Evolutionary conservation across 2,888 invertebrate species (phyloP).

Genomic region (Tiphia femorata): DNA sequence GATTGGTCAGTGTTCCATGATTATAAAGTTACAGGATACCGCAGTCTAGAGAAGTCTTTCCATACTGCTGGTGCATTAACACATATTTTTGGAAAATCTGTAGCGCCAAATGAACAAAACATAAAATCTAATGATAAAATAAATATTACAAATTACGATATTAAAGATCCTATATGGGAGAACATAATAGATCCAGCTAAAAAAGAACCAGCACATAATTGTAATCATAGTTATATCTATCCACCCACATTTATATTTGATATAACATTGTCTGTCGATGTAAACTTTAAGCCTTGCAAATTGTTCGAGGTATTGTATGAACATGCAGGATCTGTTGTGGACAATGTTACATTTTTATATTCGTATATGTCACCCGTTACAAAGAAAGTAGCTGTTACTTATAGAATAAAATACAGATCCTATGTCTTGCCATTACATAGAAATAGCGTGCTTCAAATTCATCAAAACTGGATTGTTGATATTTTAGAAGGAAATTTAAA

Average conservation of each 20-base stretch:
- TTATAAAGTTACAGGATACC: conserved; percentile 70
- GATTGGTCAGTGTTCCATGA: conserved; percentile 55
- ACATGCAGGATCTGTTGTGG: conserved; percentile 59
- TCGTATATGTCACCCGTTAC: conserved; percentile 53
- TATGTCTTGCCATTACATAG: conserved; percentile 59
- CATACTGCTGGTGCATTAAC: conserved; percentile 59
- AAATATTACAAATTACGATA: conserved; percentile 13
- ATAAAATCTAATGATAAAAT: conserved; percentile 37
- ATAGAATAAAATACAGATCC: conserved; percentile 65
- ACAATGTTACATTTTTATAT: conserved; percentile 54
- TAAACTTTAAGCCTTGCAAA: conserved; percentile 41
- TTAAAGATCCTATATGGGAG: conserved; percentile 38
- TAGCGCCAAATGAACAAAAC: conserved; percentile 31
- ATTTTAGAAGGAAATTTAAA: conserved; percentile 39
- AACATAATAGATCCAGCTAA: conserved; percentile 21
- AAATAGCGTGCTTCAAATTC: conserved; percentile 60
- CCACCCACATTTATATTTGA: conserved; percentile 59
- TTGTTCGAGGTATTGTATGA: conserved; percentile 59
- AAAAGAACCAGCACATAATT: conserved; percentile 4
- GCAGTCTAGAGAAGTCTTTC: conserved; percentile 65
- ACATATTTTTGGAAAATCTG: conserved; percentile 55
- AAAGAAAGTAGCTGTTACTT: conserved; percentile 57
- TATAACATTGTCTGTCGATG: conserved; percentile 53
- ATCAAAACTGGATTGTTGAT: conserved; percentile 58
- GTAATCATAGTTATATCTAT: conserved; percentile 29